Evolutionary conservation across 2,113 vertebrate genomes (phyloP), one percentile per base, ranked within the genome.

Genomic region (Rhodinocichla rosea): DNA sequence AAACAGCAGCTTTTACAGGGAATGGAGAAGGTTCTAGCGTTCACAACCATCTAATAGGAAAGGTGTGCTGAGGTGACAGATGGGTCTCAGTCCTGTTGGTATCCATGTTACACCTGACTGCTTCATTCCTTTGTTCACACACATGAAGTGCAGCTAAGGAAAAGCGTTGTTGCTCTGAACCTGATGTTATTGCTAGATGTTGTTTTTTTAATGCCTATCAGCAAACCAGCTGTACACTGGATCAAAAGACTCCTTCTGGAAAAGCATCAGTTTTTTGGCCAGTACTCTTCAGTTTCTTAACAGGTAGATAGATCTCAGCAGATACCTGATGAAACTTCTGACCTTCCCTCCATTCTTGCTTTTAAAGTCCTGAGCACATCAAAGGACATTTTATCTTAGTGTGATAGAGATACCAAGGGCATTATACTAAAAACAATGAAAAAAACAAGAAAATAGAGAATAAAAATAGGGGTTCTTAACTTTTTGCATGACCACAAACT

Each of bases 61-160:
- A 81, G 37, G 17, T 62, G 40, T n/a, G 28, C 24, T 7, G 15
- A 65, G 32, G 33, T 35, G 50, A 52, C 22, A 69, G 40, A 28
- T 7, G 26, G 15, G n/a, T 37, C 28, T 53, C 60, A 24, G 27
- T 33, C 35, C 50, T 59, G 22, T 32, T 10, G 4, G 19, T 30
- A 15, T 5, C 32, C 10, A 3, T 0, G 3, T 50, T 59, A 28
- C 8, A 22, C 47, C 50, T 44, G 18, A 63, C 33, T 80, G 32
- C 56, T 62, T 47, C 23, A 45, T 64, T 79, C 57, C 39, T n/a
- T 15, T 44, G 37, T 7, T 85, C 81, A 52, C 53, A 57, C 30
- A 53, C 1, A 60, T 0, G 0, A 44, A 56, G 11, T 7, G 37
- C 7, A 79, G 39, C 20, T 50, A 37, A 52, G 67, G 37, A 69